These are phyloP conservation scores for Neomicropteryx cornuta DNA, from an alignment of 1,140 invertebrate species.

Conservation along the genomic window DNA sequence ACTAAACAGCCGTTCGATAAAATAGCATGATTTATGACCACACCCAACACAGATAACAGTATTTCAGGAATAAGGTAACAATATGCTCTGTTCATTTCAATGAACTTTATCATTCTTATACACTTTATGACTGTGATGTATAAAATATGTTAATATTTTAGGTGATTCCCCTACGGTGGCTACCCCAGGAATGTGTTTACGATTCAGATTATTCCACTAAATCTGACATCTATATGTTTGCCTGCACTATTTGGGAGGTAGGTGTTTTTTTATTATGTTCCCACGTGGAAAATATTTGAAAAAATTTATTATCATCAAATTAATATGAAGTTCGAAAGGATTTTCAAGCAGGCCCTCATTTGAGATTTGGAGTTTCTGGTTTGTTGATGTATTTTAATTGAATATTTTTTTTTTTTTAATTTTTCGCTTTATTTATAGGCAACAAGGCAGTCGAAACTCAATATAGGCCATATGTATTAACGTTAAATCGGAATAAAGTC, in stretches of 20 bases:
- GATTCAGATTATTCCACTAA: conserved; percentile 90
- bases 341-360: background rate
- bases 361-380: background rate
- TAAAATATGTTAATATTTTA: conserved; percentile 19
- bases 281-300: background rate
- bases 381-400: background rate
- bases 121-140: background rate
- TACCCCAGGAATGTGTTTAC: conserved; percentile 77
- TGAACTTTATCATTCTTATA: conserved; percentile 8
- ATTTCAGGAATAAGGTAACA: background rate
- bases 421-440: background rate
- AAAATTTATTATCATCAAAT: background rate
- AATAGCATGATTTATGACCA: background rate
- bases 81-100: conserved; percentile 5
- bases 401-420: background rate
- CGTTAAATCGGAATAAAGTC: too few species aligned
- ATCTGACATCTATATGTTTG: conserved; percentile 90
- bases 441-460: too few species aligned
- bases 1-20: background rate
- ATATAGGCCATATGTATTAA: too few species aligned
- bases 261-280: conserved; percentile 15
- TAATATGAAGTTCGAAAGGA: background rate
- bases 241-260: conserved; percentile 79
- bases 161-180: conserved; percentile 72
- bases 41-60: background rate